A percentile compares a stretch with the other conserved stretches of the same genome.
Conservation (phyloP, 2,113 vertebrate genomes). For the Osmerus eperlanus region DNA sequence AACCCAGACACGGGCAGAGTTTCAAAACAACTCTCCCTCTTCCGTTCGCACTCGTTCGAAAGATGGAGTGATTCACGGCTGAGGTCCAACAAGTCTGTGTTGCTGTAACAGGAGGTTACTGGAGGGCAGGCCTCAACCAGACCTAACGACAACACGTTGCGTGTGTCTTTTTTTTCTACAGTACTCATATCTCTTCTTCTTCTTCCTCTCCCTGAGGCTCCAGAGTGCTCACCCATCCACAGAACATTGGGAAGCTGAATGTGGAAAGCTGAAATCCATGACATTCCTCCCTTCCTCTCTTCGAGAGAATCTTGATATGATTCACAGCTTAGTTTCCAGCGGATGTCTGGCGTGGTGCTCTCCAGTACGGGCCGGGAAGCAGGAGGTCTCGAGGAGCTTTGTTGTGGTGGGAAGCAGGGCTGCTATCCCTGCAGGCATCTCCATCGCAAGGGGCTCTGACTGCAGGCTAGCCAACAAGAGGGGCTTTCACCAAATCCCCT, state of each 20-base stretch:
- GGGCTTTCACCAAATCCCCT: slow-evolving; percentile 54
- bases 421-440: slow-evolving; percentile 60
- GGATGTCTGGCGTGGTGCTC: slow-evolving; percentile 40
- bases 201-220: background rate
- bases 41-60: slow-evolving; percentile 38
- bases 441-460: slow-evolving; percentile 40
- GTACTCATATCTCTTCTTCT: slow-evolving; percentile 2
- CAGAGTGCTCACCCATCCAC: background rate
- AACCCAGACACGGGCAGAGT: slow-evolving; percentile 42
- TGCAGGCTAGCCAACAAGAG: slow-evolving; percentile 57
- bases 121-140: background rate
- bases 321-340: slow-evolving; percentile 54
- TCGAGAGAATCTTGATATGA: slow-evolving; percentile 56
- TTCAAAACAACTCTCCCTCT: slow-evolving; percentile 49
- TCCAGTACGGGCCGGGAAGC: slow-evolving; percentile 36
- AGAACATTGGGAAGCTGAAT: slow-evolving; percentile 7
- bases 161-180: background rate
- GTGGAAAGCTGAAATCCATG: slow-evolving; percentile 35
- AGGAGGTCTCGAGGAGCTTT: slow-evolving; percentile 44
- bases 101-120: background rate
- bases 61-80: slow-evolving; percentile 43
- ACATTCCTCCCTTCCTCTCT: slow-evolving; percentile 21
- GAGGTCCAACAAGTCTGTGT: slow-evolving; percentile 17
- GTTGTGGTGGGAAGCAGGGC: slow-evolving; percentile 53
- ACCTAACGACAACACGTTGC: background rate